Evolutionary conservation across 2,888 invertebrate genomes (phyloP).

Genomic region (Scaptomyza caliginosa): DNA sequence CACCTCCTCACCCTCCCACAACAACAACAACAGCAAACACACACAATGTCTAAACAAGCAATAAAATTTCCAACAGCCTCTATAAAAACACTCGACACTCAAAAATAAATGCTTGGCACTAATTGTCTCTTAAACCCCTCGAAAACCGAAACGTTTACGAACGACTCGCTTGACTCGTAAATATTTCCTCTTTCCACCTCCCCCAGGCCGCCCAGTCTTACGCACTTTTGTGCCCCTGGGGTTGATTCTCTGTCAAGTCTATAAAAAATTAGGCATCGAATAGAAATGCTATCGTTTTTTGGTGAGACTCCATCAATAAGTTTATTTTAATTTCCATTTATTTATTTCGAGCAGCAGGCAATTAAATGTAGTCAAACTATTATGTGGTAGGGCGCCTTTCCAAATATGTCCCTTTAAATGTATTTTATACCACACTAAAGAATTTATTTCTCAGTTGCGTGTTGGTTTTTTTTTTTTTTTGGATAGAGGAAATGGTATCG

Average conservation of each 20-base stretch:
- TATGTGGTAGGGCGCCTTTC: constrained; percentile 16
- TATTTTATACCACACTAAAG: constrained; percentile 34
- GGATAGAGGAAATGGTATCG: constrained; percentile 28
- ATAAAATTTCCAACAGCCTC: constrained; percentile 63
- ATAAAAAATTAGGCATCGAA: constrained; percentile 32
- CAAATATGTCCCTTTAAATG: constrained; percentile 26
- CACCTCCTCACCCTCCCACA: neutral
- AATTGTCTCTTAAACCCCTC: constrained; percentile 61
- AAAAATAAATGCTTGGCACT: constrained; percentile 58
- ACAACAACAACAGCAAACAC: neutral
- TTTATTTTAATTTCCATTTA: constrained; percentile 75
- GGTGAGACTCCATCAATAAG: constrained; percentile 58
- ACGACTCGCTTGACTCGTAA: neutral
- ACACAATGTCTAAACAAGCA: constrained; percentile 50
- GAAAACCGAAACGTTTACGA: constrained; percentile 40
- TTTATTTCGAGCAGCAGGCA: constrained; percentile 75
- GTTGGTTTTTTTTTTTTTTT: constrained; percentile 40
- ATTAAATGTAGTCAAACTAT: constrained; percentile 73
- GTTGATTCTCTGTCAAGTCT: constrained; percentile 35
- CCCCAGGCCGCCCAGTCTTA: neutral
- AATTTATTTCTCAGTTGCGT: constrained; percentile 49
- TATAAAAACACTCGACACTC: constrained; percentile 60
- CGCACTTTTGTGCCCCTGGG: neutral
- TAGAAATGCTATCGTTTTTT: constrained; percentile 22
- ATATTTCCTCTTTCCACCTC: constrained; percentile 1